Evolutionary conservation across 2,113 vertebrate genomes (phyloP), one percentile per base, ranked within the genome.

Genomic region (Melanotaenia duboulayi): DNA sequence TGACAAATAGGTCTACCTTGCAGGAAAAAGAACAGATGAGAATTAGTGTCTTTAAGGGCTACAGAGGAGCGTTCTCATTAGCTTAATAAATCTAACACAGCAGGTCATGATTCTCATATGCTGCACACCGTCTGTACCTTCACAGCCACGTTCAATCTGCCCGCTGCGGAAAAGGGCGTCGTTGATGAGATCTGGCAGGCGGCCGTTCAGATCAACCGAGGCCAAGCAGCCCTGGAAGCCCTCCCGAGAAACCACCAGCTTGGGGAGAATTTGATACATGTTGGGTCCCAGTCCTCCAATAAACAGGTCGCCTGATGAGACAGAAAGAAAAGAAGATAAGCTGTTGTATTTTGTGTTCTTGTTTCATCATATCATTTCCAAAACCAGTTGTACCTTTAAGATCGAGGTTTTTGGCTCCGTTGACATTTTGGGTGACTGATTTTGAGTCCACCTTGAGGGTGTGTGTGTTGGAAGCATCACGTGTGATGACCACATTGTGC

Each of bases 191-290:
- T 99, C 97, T 17, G 97, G 97, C 82, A 99, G 94, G 12, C 96
- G 96, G 2, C 97, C 97, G 1, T 99, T 99, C 65, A 99, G 94
- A 86, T 99, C 97, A 46, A 99, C 96, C 0, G 97, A 99, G 0
- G 97, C 97, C 86, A 99, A 84, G 54, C 97, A 99, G 56, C 97
- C 97, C 86, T 99, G 97, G 89, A 99, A 99, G 14, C 97, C 97
- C 78, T 98, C 97, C 4, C 97, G 94, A 16, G 97, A 98, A 22
- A 97, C 97, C 87, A 99, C 97, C 0, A 99, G 94, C 86, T 99
- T 99, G 0, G 97, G 97, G n/a, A 99, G 96, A 81, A 95, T 98
- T 88, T 95, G 95, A 68, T 98, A 98, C 97, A 98, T 98, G 94
- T 96, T 96, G 81, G 97, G 96, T 67, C 95, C 95, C 63, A 99